These are phyloP conservation scores for Candoia aspera DNA, from an alignment of 2,113 vertebrate species.

Conservation along the genomic window DNA sequence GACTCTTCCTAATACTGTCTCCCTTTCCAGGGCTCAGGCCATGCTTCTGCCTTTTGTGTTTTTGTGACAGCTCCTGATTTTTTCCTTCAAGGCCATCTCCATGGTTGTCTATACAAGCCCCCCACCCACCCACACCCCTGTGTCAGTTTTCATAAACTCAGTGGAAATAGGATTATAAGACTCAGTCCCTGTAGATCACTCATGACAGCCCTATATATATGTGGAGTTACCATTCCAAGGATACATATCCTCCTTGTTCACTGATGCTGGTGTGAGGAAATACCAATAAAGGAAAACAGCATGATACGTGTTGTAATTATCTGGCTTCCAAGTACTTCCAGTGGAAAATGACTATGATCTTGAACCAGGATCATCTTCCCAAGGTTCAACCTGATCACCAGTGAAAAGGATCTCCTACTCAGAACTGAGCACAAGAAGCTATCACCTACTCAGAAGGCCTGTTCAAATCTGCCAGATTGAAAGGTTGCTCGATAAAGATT, in stretches of 20 bases:
- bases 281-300: neutral
- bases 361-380: neutral
- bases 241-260: neutral
- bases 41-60: no score
- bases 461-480: neutral
- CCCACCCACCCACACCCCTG: no score
- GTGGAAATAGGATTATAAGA: neutral
- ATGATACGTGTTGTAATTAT: neutral
- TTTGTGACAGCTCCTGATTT: no score
- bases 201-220: neutral
- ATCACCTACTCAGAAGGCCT: neutral
- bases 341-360: neutral
- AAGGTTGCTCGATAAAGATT: neutral
- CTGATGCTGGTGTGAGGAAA: neutral
- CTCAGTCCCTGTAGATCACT: no score
- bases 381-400: neutral
- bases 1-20: no score
- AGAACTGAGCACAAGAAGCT: no score
- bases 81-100: no score
- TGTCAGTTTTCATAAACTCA: neutral
- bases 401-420: no score
- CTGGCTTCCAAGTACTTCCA: neutral
- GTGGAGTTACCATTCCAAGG: neutral
- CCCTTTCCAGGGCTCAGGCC: no score
- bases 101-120: no score